Percentiles rank a stretch among this genome's conserved stretches.
Conservation (phyloP, 2,888 invertebrate genomes). For the Melitaea athalia region DNA sequence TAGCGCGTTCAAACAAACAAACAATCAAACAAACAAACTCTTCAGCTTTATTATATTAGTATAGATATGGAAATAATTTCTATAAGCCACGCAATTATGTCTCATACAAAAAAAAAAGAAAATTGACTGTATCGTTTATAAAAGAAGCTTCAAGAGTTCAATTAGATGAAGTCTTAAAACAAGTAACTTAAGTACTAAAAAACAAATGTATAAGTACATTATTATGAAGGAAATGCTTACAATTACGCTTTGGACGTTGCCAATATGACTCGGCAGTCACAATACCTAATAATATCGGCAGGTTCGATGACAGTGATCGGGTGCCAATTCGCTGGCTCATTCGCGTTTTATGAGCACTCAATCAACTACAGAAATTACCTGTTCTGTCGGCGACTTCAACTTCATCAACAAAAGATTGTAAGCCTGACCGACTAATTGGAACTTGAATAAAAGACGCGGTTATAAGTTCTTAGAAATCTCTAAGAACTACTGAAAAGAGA, state of each 20-base stretch:
- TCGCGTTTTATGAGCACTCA: conserved; percentile 48
- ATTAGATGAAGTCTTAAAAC: background rate
- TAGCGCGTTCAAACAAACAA: too few relatives aligned
- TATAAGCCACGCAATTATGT: too few relatives aligned
- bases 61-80: too few relatives aligned
- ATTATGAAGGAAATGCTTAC: background rate
- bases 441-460: conserved; percentile 26
- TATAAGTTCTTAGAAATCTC: conserved; percentile 29
- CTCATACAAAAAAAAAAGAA: too few relatives aligned
- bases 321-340: conserved; percentile 44
- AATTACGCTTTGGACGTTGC: conserved; percentile 5
- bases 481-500: conserved; percentile 1
- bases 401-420: conserved; percentile 37
- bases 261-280: conserved; percentile 28
- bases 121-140: too few relatives aligned
- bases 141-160: background rate
- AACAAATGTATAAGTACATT: background rate
- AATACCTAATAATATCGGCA: conserved; percentile 37
- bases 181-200: background rate
- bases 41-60: too few relatives aligned
- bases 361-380: conserved; percentile 47
- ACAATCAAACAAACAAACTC: too few relatives aligned
- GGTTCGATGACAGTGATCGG: conserved; percentile 43
- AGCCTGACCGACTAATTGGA: conserved; percentile 36
- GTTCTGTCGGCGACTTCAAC: conserved; percentile 38